A percentile compares a stretch with the other conserved stretches of the same genome.
Conservation (phyloP, 2,888 invertebrate species). For the Tetheella fluctuosa region DNA sequence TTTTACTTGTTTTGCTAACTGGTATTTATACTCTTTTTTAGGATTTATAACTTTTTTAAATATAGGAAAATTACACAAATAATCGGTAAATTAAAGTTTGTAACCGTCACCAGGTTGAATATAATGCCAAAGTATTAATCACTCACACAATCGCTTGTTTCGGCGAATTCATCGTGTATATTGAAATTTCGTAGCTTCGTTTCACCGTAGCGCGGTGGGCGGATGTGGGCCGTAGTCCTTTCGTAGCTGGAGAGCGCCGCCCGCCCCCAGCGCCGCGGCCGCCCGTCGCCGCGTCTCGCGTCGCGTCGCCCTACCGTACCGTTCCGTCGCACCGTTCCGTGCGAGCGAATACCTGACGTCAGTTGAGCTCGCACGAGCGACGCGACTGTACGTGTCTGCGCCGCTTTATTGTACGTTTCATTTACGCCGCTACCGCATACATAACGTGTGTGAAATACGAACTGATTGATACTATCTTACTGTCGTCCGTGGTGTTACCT, state of each 20-base stretch:
- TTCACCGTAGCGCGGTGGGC: slow-evolving; percentile 74
- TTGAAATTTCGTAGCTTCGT: slow-evolving; percentile 65
- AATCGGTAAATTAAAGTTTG: not conserved
- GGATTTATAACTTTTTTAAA: no score
- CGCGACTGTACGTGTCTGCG: slow-evolving; percentile 44
- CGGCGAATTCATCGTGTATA: slow-evolving; percentile 47
- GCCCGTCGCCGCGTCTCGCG: slow-evolving; percentile 23
- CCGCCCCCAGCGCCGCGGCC: slow-evolving; percentile 46
- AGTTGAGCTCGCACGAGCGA: slow-evolving; percentile 63
- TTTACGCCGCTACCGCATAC: slow-evolving; percentile 49
- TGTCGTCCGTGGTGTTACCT: slow-evolving; percentile 18
- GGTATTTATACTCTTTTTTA: not conserved
- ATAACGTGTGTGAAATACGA: slow-evolving; percentile 35
- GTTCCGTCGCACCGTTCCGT: slow-evolving; percentile 46
- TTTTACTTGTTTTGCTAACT: not conserved
- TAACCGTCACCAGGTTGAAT: not conserved
- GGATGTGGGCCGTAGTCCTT: slow-evolving; percentile 65
- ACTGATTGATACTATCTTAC: slow-evolving; percentile 37
- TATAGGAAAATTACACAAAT: not conserved
- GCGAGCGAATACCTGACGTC: slow-evolving; percentile 62
- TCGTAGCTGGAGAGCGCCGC: slow-evolving; percentile 55
- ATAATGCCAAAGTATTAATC: slow-evolving; percentile 4
- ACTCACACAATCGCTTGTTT: slow-evolving; percentile 41
- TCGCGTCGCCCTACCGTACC: slow-evolving; percentile 49
- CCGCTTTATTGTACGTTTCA: slow-evolving; percentile 26